A percentile compares a stretch with the other conserved stretches of the same genome.
phyloP scores from a whole-genome alignment of 2,888 invertebrate genomes.

The Phortica okadai region DNA sequence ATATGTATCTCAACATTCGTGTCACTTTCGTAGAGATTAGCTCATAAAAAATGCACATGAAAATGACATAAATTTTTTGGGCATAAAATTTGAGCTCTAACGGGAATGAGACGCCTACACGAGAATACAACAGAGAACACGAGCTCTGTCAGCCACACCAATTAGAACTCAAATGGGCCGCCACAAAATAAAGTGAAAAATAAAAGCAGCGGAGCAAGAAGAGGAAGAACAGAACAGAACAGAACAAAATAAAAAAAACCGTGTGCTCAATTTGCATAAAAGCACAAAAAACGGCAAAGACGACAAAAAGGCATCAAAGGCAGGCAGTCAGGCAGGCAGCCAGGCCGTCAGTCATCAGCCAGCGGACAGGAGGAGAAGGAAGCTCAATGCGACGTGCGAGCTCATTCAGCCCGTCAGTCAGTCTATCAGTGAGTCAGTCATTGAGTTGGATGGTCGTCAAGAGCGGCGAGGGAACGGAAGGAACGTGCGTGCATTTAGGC shows the following conservation, averaged over 20 bases:
- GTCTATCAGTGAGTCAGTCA: not conserved
- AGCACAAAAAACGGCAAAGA: not conserved
- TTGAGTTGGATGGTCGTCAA: not conserved
- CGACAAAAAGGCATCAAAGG: not conserved
- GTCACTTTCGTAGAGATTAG: not conserved
- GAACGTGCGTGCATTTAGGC: conserved; percentile 42
- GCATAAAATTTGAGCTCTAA: conserved; percentile 25
- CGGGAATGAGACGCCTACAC: conserved; percentile 8
- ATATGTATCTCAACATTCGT: conserved; percentile 10
- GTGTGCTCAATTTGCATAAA: conserved; percentile 28
- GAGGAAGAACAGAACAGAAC: not conserved
- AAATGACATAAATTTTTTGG: conserved; percentile 1
- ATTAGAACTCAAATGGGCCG: conserved; percentile 32
- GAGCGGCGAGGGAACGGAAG: conserved; percentile 30
- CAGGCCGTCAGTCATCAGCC: not conserved
- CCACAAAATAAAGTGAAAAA: not conserved
- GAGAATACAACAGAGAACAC: not conserved
- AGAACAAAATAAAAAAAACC: not conserved
- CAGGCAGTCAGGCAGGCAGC: too few relatives aligned
- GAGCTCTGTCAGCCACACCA: not conserved
- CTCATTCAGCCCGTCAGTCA: not conserved
- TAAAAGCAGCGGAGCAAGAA: not conserved
- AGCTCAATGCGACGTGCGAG: not conserved
- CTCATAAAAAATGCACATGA: not conserved
- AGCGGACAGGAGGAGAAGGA: not conserved